Conservation (phyloP, 2,113 vertebrate species). For the Limanda limanda region DNA sequence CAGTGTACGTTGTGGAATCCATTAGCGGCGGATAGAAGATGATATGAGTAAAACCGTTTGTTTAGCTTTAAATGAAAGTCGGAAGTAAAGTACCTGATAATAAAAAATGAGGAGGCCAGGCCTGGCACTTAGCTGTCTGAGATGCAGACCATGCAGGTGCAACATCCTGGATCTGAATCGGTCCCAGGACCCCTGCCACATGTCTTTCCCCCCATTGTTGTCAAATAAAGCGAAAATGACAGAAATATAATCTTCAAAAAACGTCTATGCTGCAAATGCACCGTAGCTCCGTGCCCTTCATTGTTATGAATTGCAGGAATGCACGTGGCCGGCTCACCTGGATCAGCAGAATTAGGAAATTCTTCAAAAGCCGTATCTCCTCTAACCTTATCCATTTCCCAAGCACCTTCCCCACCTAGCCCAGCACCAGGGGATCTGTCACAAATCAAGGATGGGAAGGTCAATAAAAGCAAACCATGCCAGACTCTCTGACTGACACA, state of each 20-base stretch:
- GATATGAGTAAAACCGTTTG: conserved; percentile 30
- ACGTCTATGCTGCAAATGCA: conserved; percentile 32
- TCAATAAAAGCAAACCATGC: conserved; percentile 68
- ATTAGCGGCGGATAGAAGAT: conserved; percentile 15
- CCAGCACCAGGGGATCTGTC: conserved; percentile 66
- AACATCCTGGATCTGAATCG: conserved; percentile 11
- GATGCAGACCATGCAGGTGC: neutral
- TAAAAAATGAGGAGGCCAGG: neutral
- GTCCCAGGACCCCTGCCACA: conserved; percentile 15
- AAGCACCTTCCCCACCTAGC: conserved; percentile 24
- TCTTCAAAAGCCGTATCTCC: conserved; percentile 64
- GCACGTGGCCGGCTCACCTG: conserved; percentile 48
- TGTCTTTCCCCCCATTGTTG: conserved; percentile 30
- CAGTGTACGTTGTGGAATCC: conserved; percentile 3
- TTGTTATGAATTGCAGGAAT: conserved; percentile 50
- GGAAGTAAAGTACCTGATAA: neutral
- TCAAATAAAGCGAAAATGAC: conserved; percentile 58
- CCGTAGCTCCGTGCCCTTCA: conserved; percentile 35
- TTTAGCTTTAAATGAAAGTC: conserved; percentile 23
- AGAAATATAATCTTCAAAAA: conserved; percentile 56
- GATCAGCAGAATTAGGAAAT: conserved; percentile 69
- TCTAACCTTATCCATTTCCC: conserved; percentile 40
- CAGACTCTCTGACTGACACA: conserved; percentile 52
- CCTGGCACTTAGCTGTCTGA: neutral
- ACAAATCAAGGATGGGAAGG: conserved; percentile 65